These are phyloP conservation scores for Marisa cornuarietis DNA, from an alignment of 1,140 invertebrate genomes.

Conservation along the genomic window DNA sequence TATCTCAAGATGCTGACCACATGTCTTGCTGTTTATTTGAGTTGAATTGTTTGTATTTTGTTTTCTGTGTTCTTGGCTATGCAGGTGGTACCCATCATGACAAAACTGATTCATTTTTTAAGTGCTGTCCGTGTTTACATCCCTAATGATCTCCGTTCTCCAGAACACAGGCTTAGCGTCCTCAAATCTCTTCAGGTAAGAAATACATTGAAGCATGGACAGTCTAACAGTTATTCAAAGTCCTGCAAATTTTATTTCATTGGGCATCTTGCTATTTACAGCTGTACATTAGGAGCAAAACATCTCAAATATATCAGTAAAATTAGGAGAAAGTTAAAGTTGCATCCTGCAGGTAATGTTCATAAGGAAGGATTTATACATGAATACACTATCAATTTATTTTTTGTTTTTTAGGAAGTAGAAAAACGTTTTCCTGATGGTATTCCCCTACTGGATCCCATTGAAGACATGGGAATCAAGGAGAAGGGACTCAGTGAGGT, in stretches of 20 bases:
- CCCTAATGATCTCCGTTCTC: conserved; percentile 86
- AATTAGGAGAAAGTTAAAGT: no score
- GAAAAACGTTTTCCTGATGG: conserved; percentile 87
- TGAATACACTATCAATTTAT: not conserved
- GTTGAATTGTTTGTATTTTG: not conserved
- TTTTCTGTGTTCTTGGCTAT: conserved; percentile 26
- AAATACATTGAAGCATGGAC: no score
- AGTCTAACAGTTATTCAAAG: no score
- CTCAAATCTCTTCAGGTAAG: conserved; percentile 81
- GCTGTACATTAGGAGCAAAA: no score
- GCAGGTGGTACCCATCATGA: conserved; percentile 81
- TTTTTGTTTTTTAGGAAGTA: conserved; percentile 75
- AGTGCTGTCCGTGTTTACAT: conserved; percentile 91
- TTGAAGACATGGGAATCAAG: conserved; percentile 95
- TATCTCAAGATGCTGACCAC: no score
- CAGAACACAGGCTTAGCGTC: conserved; percentile 85
- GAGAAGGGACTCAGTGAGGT: conserved; percentile 83
- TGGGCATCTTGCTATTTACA: no score
- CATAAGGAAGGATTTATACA: not conserved
- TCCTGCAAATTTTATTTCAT: no score
- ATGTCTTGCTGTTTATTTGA: not conserved
- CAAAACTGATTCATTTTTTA: conserved; percentile 79
- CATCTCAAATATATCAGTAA: not conserved
- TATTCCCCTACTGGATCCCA: conserved; percentile 89
- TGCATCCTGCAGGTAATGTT: not conserved